phyloP scores from a whole-genome alignment of 2,113 vertebrate genomes.

The Passer domesticus region DNA sequence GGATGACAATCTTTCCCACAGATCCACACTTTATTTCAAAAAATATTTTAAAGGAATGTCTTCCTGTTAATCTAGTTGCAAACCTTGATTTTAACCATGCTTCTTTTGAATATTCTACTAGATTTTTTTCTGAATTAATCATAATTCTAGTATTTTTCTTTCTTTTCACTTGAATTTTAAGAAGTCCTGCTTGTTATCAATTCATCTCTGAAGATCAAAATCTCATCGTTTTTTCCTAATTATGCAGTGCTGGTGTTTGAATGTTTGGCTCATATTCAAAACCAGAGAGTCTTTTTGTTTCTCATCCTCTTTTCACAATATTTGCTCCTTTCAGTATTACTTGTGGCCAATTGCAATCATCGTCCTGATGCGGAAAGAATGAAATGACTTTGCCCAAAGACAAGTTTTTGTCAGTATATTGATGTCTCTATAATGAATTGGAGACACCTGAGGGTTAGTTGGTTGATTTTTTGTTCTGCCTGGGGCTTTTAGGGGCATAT shows the following conservation, averaged over 20 bases:
- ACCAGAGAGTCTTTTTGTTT: neutral
- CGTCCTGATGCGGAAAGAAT: neutral
- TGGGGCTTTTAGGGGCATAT: neutral
- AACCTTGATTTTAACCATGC: neutral
- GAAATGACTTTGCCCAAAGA: constrained; percentile 38
- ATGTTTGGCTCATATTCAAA: neutral
- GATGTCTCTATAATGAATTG: neutral
- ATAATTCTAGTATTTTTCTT: neutral
- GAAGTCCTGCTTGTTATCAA: neutral
- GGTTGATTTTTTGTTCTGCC: neutral
- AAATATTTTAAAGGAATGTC: neutral
- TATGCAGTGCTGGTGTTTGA: neutral
- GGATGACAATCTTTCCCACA: neutral
- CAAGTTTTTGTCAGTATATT: neutral
- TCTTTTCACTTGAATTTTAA: neutral
- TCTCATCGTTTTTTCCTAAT: neutral
- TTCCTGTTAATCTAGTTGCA: neutral
- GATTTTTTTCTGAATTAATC: neutral
- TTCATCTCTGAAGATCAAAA: neutral
- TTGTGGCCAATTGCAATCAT: neutral
- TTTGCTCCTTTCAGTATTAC: neutral
- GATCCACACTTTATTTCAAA: neutral
- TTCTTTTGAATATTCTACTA: neutral
- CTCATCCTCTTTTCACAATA: neutral
- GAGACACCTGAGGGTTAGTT: neutral